Conservation (phyloP, 1,140 invertebrate species). For the Tribolium madens region DNA sequence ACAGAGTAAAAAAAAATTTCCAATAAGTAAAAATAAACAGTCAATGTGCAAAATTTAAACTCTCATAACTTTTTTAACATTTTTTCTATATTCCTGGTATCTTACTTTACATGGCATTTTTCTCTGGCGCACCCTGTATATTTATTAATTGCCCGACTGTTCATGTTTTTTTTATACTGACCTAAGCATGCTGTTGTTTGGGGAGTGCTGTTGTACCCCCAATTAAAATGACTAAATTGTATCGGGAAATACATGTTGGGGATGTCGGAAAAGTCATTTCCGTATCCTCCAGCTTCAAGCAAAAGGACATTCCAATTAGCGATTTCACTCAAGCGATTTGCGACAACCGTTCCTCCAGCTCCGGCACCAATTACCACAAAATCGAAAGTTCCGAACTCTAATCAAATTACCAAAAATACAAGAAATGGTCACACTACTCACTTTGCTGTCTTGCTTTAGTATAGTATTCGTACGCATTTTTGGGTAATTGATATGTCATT, state of each 20-base stretch:
- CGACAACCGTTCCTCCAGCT: constrained; percentile 74
- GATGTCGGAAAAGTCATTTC: constrained; percentile 14
- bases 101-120: too few relatives aligned
- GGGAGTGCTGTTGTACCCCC: constrained; percentile 38
- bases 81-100: too few relatives aligned
- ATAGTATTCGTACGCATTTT: neutral
- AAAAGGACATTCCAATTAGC: constrained; percentile 68
- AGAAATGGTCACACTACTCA: neutral
- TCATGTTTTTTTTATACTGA: constrained; percentile 62
- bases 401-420: neutral
- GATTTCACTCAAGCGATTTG: constrained; percentile 68
- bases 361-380: constrained; percentile 74
- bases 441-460: neutral
- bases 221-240: constrained; percentile 25
- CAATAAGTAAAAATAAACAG: too few relatives aligned
- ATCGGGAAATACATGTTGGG: constrained; percentile 10
- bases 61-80: too few relatives aligned
- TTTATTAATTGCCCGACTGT: neutral
- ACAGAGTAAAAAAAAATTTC: too few relatives aligned
- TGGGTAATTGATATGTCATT: neutral
- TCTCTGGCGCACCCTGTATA: too few relatives aligned
- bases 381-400: constrained; percentile 56
- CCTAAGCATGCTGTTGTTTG: constrained; percentile 58
- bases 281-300: constrained; percentile 68
- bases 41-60: too few relatives aligned